phyloP scores from a whole-genome alignment of 2,888 invertebrate species.

The Bhutanitis thaidina region DNA sequence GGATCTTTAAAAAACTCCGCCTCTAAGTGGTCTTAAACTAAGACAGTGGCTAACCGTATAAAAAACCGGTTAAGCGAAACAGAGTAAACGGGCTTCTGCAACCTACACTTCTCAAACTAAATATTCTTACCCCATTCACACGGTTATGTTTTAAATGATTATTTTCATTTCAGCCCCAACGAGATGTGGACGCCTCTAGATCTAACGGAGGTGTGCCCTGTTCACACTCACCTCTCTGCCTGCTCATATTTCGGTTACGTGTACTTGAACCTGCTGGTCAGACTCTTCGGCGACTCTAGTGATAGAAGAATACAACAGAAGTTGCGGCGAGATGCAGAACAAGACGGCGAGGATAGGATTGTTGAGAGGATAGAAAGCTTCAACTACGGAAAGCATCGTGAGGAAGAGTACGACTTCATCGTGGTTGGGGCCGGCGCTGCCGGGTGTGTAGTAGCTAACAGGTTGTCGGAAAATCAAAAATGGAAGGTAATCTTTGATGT shows the following conservation, averaged over 20 bases:
- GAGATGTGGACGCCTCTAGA: constrained; percentile 37
- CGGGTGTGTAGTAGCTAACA: constrained; percentile 54
- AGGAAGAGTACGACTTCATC: constrained; percentile 51
- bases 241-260: constrained; percentile 46
- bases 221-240: constrained; percentile 37
- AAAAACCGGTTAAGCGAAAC: too few species aligned
- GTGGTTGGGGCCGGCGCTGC: constrained; percentile 58
- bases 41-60: too few species aligned
- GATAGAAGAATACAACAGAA: constrained; percentile 32
- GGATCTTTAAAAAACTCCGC: too few species aligned
- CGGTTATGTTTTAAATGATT: too few species aligned
- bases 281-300: constrained; percentile 42
- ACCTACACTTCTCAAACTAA: too few species aligned
- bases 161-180: constrained; percentile 3
- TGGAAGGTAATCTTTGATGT: constrained; percentile 41
- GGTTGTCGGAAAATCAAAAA: constrained; percentile 40
- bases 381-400: neutral
- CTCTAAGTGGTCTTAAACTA: too few species aligned
- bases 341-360: constrained; percentile 25
- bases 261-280: constrained; percentile 44
- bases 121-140: too few species aligned
- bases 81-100: too few species aligned
- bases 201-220: constrained; percentile 33
- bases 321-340: constrained; percentile 12
- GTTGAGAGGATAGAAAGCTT: constrained; percentile 18